Conservation (phyloP, 1,140 invertebrate genomes). For the Drosophila hydei region DNA sequence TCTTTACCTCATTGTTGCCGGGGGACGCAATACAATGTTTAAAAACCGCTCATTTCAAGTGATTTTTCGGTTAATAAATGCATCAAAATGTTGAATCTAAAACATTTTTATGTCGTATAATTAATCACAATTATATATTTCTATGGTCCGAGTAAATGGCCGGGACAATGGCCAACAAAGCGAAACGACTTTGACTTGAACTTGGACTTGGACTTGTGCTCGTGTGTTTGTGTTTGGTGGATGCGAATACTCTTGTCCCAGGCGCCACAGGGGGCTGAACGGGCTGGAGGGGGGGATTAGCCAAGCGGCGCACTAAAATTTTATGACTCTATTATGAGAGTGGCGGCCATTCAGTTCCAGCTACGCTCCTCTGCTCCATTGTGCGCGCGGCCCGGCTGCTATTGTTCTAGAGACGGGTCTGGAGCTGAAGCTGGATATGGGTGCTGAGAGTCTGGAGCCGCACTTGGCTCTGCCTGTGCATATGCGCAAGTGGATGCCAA, state of each 20-base stretch:
- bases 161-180: slow-evolving; percentile 77
- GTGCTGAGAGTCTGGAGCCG: slow-evolving; percentile 24
- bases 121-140: slow-evolving; percentile 82
- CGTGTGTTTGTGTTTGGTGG: not conserved
- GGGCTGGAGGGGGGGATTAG: slow-evolving; percentile 8
- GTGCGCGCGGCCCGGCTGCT: slow-evolving; percentile 42
- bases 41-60: slow-evolving; percentile 70
- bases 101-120: slow-evolving; percentile 80
- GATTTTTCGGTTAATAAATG: slow-evolving; percentile 82
- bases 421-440: not conserved
- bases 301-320: slow-evolving; percentile 78
- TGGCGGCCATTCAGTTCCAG: slow-evolving; percentile 62
- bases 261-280: slow-evolving; percentile 68
- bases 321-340: slow-evolving; percentile 82
- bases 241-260: slow-evolving; percentile 25
- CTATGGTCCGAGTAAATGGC: slow-evolving; percentile 69
- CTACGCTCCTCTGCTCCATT: slow-evolving; percentile 48
- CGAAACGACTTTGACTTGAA: slow-evolving; percentile 61
- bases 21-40: slow-evolving; percentile 31
- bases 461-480: slow-evolving; percentile 37
- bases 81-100: slow-evolving; percentile 80
- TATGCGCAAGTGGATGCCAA: slow-evolving; percentile 69
- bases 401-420: slow-evolving; percentile 63
- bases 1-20: slow-evolving; percentile 3
- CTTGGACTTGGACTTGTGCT: slow-evolving; percentile 25